Percentiles rank a stretch among this genome's conserved stretches.
Evolutionary conservation across 1,140 invertebrate species (phyloP).

Genomic region (Steinernema khuongi): DNA sequence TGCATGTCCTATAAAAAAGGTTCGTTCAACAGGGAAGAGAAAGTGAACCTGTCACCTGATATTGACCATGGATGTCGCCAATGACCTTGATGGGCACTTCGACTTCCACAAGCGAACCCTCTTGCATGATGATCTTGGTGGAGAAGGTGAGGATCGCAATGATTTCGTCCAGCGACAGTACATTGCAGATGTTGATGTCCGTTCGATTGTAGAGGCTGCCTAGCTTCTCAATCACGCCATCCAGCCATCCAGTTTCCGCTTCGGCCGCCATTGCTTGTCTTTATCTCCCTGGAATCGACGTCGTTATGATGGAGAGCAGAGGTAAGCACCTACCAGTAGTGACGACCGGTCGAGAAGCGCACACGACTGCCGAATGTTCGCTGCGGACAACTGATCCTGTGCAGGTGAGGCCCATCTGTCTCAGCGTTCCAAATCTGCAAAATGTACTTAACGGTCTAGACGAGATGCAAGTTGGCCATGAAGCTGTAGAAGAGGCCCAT

Average conservation of each 20-base stretch:
- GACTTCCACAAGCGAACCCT: slow-evolving; percentile 25
- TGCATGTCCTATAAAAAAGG: slow-evolving; percentile 71
- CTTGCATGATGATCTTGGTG: slow-evolving; percentile 26
- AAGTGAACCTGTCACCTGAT: slow-evolving; percentile 43
- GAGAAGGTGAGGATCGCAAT: slow-evolving; percentile 26
- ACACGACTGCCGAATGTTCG: not conserved
- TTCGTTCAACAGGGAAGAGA: slow-evolving; percentile 94
- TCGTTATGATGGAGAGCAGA: not conserved
- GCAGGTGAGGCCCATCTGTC: no score
- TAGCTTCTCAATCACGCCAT: slow-evolving; percentile 19
- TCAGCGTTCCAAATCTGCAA: no score
- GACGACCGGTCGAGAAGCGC: not conserved
- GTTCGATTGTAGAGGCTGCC: slow-evolving; percentile 13
- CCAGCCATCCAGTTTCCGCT: slow-evolving; percentile 7
- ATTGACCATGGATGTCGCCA: slow-evolving; percentile 64
- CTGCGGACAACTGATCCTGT: not conserved
- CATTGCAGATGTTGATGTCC: slow-evolving; percentile 17
- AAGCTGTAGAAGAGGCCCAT: no score
- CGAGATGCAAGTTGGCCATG: no score
- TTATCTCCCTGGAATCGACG: not conserved
- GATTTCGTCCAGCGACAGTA: slow-evolving; percentile 26
- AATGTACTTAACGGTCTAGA: no score
- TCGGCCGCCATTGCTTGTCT: not conserved
- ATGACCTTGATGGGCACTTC: slow-evolving; percentile 59
- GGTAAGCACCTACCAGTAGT: not conserved